Conservation (phyloP, 2,888 invertebrate genomes). For the Pristionchus exspectatus region DNA sequence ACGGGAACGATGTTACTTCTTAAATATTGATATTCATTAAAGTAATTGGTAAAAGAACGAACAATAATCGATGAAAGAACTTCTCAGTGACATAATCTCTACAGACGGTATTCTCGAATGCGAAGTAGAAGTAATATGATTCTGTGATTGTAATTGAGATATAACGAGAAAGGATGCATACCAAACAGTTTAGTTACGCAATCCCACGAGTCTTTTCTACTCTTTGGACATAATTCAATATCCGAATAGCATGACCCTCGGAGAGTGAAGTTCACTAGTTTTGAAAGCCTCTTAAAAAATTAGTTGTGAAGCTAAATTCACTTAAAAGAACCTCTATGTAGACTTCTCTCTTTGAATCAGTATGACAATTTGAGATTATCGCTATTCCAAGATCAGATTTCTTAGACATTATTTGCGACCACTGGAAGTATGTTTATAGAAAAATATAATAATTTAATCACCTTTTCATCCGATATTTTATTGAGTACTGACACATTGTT, state of each 20-base stretch:
- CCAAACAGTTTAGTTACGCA: background rate
- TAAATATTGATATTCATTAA: too few relatives aligned
- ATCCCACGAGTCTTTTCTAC: background rate
- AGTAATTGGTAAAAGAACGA: background rate
- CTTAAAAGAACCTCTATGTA: background rate
- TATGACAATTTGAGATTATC: background rate
- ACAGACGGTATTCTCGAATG: background rate
- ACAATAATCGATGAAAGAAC: constrained; percentile 7
- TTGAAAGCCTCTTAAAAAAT: background rate
- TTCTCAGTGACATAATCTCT: background rate
- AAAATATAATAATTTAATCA: background rate
- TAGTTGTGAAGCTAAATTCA: background rate
- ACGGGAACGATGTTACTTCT: constrained; percentile 1
- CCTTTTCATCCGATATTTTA: background rate
- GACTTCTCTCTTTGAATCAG: background rate
- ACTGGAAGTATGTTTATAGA: background rate
- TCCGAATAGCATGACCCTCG: background rate
- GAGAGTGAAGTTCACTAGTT: background rate
- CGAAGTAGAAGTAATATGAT: background rate
- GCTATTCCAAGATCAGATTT: background rate
- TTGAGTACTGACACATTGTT: background rate
- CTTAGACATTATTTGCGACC: background rate
- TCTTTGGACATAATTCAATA: background rate
- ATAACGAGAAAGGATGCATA: background rate
- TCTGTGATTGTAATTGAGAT: background rate